These are phyloP conservation scores for Lochmaea capreae DNA, from an alignment of 2,888 invertebrate genomes.

Conservation along the genomic window DNA sequence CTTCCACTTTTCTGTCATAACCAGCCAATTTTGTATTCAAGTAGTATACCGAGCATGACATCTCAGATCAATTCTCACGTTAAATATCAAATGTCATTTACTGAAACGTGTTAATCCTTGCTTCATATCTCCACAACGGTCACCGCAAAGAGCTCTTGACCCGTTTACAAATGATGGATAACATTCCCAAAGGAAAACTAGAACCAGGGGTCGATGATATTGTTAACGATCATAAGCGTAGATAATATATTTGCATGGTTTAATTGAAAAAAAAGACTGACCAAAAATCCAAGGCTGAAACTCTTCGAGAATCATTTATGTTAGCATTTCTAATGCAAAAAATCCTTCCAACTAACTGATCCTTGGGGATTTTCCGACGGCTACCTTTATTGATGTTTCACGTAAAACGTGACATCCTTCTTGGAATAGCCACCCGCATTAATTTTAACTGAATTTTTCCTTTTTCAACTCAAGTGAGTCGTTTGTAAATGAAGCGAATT, in stretches of 20 bases:
- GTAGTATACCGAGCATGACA: slow-evolving; percentile 5
- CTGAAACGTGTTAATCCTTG: slow-evolving; percentile 34
- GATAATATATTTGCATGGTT: too few species aligned
- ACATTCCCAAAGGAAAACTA: slow-evolving; percentile 17
- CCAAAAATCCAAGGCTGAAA: too few species aligned
- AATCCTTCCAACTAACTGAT: slow-evolving; percentile 40
- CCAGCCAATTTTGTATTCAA: slow-evolving; percentile 19
- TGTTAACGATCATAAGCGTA: not conserved
- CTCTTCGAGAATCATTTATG: too few species aligned
- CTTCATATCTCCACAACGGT: slow-evolving; percentile 9
- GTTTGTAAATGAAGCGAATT: too few species aligned
- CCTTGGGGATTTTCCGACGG: slow-evolving; percentile 41
- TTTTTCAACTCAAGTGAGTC: not conserved
- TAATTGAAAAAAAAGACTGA: too few species aligned
- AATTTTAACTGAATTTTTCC: slow-evolving; percentile 8
- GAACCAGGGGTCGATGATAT: not conserved
- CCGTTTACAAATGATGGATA: slow-evolving; percentile 40
- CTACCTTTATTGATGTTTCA: slow-evolving; percentile 42
- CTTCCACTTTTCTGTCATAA: not conserved
- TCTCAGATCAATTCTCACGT: slow-evolving; percentile 6
- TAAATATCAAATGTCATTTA: slow-evolving; percentile 23
- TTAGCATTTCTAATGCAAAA: slow-evolving; percentile 40
- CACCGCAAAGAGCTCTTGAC: slow-evolving; percentile 35
- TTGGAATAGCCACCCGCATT: not conserved
- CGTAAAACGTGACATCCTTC: slow-evolving; percentile 43